A percentile compares a stretch with the other conserved stretches of the same genome.
Conservation (phyloP, 2,888 invertebrate species). For the Amphipyra tragopoginis region DNA sequence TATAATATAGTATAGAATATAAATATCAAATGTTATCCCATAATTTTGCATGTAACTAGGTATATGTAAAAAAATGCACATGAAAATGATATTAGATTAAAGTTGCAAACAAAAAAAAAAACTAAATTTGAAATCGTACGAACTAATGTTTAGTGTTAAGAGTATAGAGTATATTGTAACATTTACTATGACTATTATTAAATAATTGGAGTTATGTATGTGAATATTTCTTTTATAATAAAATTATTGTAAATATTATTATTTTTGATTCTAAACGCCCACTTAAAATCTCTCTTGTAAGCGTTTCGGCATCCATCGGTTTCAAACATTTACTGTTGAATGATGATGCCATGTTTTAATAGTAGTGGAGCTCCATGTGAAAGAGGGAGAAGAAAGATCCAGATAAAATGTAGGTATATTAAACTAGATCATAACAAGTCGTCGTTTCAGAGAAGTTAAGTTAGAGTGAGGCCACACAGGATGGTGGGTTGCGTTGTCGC, state of each 20-base stretch:
- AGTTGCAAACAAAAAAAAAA: slow-evolving; percentile 56
- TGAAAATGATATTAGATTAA: slow-evolving; percentile 68
- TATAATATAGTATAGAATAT: slow-evolving; percentile 12
- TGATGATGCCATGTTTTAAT: too few relatives aligned
- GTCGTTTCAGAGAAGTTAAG: too few relatives aligned
- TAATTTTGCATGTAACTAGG: slow-evolving; percentile 51
- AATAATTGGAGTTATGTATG: slow-evolving; percentile 67
- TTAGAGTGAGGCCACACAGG: too few relatives aligned
- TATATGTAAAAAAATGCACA: slow-evolving; percentile 69
- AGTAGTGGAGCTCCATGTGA: too few relatives aligned
- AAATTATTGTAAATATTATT: slow-evolving; percentile 14
- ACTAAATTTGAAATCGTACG: slow-evolving; percentile 52
- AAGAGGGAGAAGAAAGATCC: too few relatives aligned
- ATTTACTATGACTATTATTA: slow-evolving; percentile 75
- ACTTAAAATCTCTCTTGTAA: too few relatives aligned
- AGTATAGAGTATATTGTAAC: slow-evolving; percentile 64
- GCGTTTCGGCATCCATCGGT: too few relatives aligned
- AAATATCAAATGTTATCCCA: slow-evolving; percentile 46
- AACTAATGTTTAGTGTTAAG: slow-evolving; percentile 61
- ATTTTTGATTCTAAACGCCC: too few relatives aligned
- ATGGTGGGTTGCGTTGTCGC: too few relatives aligned
- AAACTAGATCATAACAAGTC: too few relatives aligned
- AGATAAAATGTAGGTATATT: too few relatives aligned
- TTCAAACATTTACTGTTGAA: too few relatives aligned
- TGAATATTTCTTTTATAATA: slow-evolving; percentile 51